phyloP scores from a whole-genome alignment of 2,113 vertebrate species.

The Dasyprocta punctata region DNA sequence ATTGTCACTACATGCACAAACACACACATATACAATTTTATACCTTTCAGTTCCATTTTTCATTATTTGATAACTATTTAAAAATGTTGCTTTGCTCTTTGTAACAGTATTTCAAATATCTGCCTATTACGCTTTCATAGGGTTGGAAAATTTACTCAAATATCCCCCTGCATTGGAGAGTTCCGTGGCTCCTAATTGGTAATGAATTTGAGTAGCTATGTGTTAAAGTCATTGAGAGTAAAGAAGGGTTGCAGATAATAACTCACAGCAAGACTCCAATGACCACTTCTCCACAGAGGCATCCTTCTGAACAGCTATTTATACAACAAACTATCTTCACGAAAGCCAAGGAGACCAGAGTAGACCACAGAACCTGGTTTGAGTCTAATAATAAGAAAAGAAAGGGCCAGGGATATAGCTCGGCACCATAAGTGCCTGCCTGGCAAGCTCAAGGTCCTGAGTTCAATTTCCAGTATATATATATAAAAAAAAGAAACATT shows the following conservation, averaged over 20 bases:
- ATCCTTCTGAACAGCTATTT: background rate
- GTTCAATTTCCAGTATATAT: too few species aligned
- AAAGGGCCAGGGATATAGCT: background rate
- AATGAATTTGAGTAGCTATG: background rate
- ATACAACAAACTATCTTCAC: background rate
- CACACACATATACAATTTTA: background rate
- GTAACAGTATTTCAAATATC: constrained; percentile 6
- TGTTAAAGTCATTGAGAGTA: background rate
- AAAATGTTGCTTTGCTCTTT: background rate
- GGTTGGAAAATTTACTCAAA: background rate
- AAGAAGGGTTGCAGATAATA: background rate
- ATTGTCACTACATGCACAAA: too few species aligned
- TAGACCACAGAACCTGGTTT: background rate
- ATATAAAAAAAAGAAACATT: too few species aligned
- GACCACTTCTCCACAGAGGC: background rate
- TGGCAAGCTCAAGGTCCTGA: too few species aligned
- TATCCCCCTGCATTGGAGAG: background rate
- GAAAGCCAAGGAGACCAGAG: background rate
- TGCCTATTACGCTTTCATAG: background rate
- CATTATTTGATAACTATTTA: background rate
- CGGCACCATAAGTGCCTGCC: too few species aligned
- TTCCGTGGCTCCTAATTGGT: background rate
- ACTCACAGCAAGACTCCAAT: background rate
- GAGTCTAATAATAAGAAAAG: background rate
- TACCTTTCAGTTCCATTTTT: background rate